Conservation (phyloP, 2,797 vertebrate genomes). For the Antrozous pallidus region DNA sequence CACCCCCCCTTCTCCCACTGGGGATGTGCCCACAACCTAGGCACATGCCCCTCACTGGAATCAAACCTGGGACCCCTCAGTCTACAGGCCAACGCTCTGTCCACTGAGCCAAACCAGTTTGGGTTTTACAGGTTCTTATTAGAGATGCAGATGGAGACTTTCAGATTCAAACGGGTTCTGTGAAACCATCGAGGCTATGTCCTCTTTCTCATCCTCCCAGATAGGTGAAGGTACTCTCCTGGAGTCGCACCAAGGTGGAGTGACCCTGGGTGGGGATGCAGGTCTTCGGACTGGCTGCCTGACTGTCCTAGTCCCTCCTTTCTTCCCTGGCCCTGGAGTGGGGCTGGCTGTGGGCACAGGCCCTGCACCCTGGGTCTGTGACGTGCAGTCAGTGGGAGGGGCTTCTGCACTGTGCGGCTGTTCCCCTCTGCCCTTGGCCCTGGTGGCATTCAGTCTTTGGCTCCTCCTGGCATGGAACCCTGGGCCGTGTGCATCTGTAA, state of each 20-base stretch:
- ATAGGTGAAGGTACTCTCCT: background rate
- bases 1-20: no score
- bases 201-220: background rate
- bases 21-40: no score
- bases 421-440: no score
- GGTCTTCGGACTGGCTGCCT: background rate
- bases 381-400: background rate
- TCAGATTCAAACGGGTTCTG: background rate
- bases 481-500: background rate
- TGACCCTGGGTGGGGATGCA: background rate
- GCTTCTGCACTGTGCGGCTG: background rate
- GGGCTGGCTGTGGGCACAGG: background rate
- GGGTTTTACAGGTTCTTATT: background rate
- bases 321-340: background rate
- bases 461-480: background rate
- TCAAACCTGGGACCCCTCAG: no score
- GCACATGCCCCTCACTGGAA: no score
- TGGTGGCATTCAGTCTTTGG: background rate
- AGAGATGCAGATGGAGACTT: background rate
- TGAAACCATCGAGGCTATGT: background rate
- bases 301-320: background rate
- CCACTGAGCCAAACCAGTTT: no score
- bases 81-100: no score
- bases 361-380: background rate
- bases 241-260: background rate